Base-by-base conservation (phyloP, 2,888 invertebrate genomes). In the Erebia palarica region DNA sequence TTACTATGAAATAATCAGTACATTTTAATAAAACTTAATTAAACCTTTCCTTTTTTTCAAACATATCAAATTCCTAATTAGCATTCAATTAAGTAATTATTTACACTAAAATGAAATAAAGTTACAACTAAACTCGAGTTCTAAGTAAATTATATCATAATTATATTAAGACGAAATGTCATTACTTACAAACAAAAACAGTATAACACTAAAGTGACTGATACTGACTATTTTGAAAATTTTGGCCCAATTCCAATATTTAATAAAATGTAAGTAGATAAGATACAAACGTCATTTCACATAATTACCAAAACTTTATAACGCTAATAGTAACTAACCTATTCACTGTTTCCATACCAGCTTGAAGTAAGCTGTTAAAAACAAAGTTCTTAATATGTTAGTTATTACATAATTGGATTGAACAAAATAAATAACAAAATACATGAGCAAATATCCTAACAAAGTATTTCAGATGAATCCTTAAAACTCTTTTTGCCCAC, bases 1-100 rank as follows among this genome's bases (percentile, higher is more conserved):
- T 85, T 83, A 86, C 87, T 91, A 89, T 76, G 89, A 91, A 90
- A 87, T 92, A 92, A 92, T 92, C 92, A 92, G 92, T 92, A 90
- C 92, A 92, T 89, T 92, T 89, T 83, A 90, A 88, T 86, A 84
- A 85, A 91, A 91, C 90, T 84, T 86, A 91, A 91, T 89, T 82
- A 85, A 85, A 84, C 83, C 78, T 77, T 85, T 84, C 82, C 79
- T 83, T 84, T 75, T 76, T 27, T 75, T 82, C 80, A 78, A 83
- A 86, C 84, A 84, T 84, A 84, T 79, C 80, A 82, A 82, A 76
- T 76, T 75, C 74, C 84, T 84, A 82, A 85, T 81, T 80, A 78
- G 59, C 78, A 82, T 77, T 81, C 76, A 80, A 82, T 84, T 84
- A 85, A 80, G 75, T 72, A 75, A 78, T 78, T 80, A 78, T 80